These are phyloP conservation scores for Aporophyla nigra DNA, from an alignment of 2,888 invertebrate genomes.

Conservation along the genomic window DNA sequence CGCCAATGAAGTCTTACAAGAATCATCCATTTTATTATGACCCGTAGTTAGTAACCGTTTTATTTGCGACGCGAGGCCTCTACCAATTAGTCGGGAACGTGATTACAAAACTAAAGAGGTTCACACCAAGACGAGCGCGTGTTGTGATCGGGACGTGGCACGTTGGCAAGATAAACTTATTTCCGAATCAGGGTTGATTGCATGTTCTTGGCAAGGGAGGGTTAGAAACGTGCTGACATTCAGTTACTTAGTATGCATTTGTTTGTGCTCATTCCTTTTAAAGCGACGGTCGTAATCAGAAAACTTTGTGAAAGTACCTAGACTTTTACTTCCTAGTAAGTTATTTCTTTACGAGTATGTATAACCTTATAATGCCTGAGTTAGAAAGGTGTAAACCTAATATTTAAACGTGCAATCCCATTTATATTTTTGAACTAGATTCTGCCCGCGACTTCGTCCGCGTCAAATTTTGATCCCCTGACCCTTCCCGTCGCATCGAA, in stretches of 20 bases:
- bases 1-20: neutral
- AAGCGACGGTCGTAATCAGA: neutral
- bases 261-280: slow-evolving; percentile 11
- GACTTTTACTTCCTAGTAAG: neutral
- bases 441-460: too few relatives aligned
- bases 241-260: slow-evolving; percentile 27
- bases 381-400: too few relatives aligned
- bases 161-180: slow-evolving; percentile 52
- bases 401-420: too few relatives aligned
- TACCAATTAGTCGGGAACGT: slow-evolving; percentile 62
- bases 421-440: too few relatives aligned
- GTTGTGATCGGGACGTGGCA: slow-evolving; percentile 30
- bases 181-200: slow-evolving; percentile 58
- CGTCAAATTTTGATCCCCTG: too few relatives aligned
- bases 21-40: neutral
- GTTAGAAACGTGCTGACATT: slow-evolving; percentile 6
- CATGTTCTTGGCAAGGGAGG: slow-evolving; percentile 43
- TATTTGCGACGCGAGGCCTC: slow-evolving; percentile 41
- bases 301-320: neutral
- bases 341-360: neutral
- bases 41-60: neutral
- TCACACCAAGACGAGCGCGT: slow-evolving; percentile 22
- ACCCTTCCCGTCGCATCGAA: too few relatives aligned
- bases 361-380: too few relatives aligned
- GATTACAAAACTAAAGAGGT: slow-evolving; percentile 65